Evolutionary conservation across 2,888 invertebrate species (phyloP), one percentile per base, ranked within the genome.

Genomic region (Epinotia bilunana): DNA sequence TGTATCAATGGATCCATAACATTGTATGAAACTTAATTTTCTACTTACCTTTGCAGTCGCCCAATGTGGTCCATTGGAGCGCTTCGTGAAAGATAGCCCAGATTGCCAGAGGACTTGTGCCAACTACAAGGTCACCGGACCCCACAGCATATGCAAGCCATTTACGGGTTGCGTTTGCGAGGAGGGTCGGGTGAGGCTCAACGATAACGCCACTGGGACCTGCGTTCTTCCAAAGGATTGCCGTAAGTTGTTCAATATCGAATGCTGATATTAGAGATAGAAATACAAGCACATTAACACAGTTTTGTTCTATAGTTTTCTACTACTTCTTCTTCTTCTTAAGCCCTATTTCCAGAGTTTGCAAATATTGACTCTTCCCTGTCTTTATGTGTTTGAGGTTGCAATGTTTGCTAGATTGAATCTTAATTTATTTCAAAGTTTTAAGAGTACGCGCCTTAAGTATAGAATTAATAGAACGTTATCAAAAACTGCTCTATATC

Each of bases 101-200:
- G 68, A 74, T 6, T 74, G 73, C 53, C 68, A 63, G 20, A 55
- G 28, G 13, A 74, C 73, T 3, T 74, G 73, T 12, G 73, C 73
- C 20, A 74, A 74, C 69, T 69, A 74, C 63, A 74, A 69, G 55
- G 73, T 74, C 18, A 74, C 73, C 46, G 68, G 62, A 46, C 73
- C 73, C 28, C 43, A n/a, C 3, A 74, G 73, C 20, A 5, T 74
- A 0, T 74, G 73, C 57, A 74, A 74, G 16, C 73, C 73, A 2
- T 69, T 46, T 63, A 69, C 73, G 5, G 73, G 73, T 0, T 74
- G 73, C 20, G 73, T 74, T 3, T 74, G 73, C 49, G 57, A 18
- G 4, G n/a, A 74, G 7, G 73, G 73, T 1, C 61, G 68, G 3
- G 69, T 74, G n/a, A 62, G 73, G 18, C 55, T 57, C 23, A 57